A percentile compares a stretch with the other conserved stretches of the same genome.
These are phyloP conservation scores for Phalanger gymnotis DNA, from an alignment of 2,797 vertebrate genomes.

Conservation along the genomic window DNA sequence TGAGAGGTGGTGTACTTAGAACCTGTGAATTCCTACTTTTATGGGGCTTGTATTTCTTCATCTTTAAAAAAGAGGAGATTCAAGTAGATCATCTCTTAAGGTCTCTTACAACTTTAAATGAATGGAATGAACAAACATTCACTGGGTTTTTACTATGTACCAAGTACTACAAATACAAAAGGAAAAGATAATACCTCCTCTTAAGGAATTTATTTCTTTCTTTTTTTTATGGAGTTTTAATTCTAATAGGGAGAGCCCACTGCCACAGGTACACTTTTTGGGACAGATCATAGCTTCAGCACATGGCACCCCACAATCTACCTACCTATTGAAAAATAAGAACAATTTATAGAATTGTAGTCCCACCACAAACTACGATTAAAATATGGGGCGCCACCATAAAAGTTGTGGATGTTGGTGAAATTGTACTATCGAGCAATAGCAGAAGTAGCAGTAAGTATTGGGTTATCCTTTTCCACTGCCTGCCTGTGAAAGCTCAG, in stretches of 20 bases:
- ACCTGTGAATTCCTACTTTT: background rate
- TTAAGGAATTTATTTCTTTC: background rate
- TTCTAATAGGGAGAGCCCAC: background rate
- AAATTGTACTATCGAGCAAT: background rate
- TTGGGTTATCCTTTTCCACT: background rate
- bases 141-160: background rate
- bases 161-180: background rate
- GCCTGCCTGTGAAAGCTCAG: background rate
- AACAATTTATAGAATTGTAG: background rate
- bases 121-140: background rate
- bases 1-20: background rate
- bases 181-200: background rate
- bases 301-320: background rate
- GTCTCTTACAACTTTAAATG: background rate
- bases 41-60: background rate
- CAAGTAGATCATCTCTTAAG: background rate
- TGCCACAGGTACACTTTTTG: background rate
- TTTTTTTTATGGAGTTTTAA: background rate
- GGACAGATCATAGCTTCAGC: background rate
- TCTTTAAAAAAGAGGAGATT: background rate
- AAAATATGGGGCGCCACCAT: background rate
- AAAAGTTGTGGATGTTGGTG: background rate
- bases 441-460: background rate
- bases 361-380: background rate
- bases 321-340: background rate